phyloP scores from a whole-genome alignment of 2,113 vertebrate species.

The Bombycilla garrulus region DNA sequence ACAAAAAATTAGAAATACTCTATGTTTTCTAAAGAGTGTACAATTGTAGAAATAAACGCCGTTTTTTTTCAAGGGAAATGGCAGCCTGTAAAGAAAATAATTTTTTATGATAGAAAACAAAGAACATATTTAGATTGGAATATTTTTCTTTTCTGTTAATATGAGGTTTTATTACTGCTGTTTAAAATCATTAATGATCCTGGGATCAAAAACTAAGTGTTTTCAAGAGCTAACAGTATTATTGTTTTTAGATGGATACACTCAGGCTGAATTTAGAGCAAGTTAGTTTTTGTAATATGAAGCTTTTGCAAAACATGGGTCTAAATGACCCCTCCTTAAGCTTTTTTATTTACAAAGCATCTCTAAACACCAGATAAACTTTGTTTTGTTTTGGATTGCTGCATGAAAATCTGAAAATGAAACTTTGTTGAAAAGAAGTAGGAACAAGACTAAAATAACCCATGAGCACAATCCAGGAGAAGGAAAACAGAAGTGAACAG shows the following conservation, averaged over 20 bases:
- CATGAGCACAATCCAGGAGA: not conserved
- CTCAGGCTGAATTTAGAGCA: not conserved
- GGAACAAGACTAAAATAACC: conserved; percentile 10
- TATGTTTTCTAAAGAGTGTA: not conserved
- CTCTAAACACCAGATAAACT: conserved; percentile 14
- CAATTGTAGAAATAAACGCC: not conserved
- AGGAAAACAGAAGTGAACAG: not conserved
- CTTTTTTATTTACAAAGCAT: conserved; percentile 14
- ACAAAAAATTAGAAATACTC: not conserved
- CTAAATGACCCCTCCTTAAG: not conserved
- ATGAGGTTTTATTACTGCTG: not conserved
- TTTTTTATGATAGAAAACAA: not conserved
- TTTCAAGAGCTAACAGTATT: not conserved
- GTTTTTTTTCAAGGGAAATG: not conserved
- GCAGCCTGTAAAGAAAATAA: not conserved
- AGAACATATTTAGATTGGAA: not conserved
- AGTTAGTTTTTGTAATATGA: not conserved
- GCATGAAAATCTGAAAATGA: conserved; percentile 25
- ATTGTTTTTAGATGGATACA: conserved; percentile 1
- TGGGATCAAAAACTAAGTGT: not conserved
- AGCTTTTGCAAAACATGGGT: not conserved
- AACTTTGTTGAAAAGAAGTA: not conserved
- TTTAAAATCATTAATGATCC: conserved; percentile 2
- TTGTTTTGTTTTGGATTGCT: not conserved
- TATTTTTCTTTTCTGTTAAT: not conserved